Evolutionary conservation across 2,797 vertebrate genomes (phyloP).

Genomic region (Capromys pilorides): DNA sequence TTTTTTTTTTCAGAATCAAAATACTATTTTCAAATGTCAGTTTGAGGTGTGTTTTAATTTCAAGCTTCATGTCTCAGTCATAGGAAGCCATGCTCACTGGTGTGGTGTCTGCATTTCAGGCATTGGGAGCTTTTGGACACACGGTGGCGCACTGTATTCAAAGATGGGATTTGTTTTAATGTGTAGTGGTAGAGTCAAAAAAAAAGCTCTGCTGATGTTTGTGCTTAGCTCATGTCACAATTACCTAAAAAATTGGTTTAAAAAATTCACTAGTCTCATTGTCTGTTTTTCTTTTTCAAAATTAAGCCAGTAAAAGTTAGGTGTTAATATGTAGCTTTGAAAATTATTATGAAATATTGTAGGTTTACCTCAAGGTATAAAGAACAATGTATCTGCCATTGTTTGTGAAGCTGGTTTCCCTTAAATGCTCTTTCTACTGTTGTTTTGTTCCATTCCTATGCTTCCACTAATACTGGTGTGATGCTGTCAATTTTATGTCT

Average conservation of each 20-base stretch:
- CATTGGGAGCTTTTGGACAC: slow-evolving; percentile 83
- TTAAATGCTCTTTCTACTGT: background rate
- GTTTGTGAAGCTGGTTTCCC: background rate
- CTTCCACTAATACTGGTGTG: background rate
- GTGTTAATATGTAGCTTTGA: slow-evolving; percentile 17
- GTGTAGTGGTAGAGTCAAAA: slow-evolving; percentile 65
- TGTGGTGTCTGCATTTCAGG: background rate
- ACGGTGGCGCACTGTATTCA: slow-evolving; percentile 90
- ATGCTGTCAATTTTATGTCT: background rate
- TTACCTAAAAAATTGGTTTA: slow-evolving; percentile 36
- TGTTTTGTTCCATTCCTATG: background rate
- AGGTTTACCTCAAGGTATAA: background rate
- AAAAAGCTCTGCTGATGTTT: slow-evolving; percentile 64
- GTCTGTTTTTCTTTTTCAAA: background rate
- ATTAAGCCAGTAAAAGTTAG: background rate
- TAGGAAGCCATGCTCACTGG: background rate
- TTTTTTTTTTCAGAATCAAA: background rate
- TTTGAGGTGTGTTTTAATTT: slow-evolving; percentile 13
- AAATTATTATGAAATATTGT: slow-evolving; percentile 5
- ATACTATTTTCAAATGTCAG: background rate
- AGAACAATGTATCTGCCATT: background rate
- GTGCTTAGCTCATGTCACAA: slow-evolving; percentile 18
- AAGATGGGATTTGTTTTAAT: slow-evolving; percentile 42
- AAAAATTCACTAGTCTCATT: background rate
- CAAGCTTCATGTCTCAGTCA: background rate